A percentile compares a stretch with the other conserved stretches of the same genome.
Conservation (phyloP, 1,140 invertebrate genomes). For the Drosophila novamexicana region DNA sequence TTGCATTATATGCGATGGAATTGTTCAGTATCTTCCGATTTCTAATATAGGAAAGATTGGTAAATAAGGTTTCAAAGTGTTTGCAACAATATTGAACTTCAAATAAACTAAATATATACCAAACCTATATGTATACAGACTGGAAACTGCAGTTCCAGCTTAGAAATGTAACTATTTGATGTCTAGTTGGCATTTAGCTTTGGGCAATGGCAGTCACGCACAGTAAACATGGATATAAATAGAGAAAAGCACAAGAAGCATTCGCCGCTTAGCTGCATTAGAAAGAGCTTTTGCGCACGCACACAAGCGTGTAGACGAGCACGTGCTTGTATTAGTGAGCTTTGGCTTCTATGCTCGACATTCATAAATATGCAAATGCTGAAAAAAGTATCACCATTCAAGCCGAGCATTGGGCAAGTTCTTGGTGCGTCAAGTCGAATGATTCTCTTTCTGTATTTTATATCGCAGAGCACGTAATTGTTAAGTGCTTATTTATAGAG, state of each 20-base stretch:
- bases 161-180: background rate
- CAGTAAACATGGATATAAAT: constrained; percentile 2
- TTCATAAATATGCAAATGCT: constrained; percentile 35
- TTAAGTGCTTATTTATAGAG: constrained; percentile 30
- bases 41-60: no score
- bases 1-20: no score
- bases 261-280: constrained; percentile 2
- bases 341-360: constrained; percentile 10
- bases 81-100: no score
- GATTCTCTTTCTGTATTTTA: constrained; percentile 13
- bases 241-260: background rate
- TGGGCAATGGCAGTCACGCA: constrained; percentile 4
- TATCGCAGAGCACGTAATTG: constrained; percentile 32
- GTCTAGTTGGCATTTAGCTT: background rate
- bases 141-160: no score
- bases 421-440: constrained; percentile 9
- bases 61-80: no score
- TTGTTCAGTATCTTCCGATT: no score
- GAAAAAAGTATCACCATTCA: constrained; percentile 12
- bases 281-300: constrained; percentile 15
- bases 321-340: constrained; percentile 19
- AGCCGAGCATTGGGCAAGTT: background rate
- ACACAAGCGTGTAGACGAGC: background rate
- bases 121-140: no score
- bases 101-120: no score